phyloP scores from a whole-genome alignment of 2,113 vertebrate species.

The Pelusios castaneus region DNA sequence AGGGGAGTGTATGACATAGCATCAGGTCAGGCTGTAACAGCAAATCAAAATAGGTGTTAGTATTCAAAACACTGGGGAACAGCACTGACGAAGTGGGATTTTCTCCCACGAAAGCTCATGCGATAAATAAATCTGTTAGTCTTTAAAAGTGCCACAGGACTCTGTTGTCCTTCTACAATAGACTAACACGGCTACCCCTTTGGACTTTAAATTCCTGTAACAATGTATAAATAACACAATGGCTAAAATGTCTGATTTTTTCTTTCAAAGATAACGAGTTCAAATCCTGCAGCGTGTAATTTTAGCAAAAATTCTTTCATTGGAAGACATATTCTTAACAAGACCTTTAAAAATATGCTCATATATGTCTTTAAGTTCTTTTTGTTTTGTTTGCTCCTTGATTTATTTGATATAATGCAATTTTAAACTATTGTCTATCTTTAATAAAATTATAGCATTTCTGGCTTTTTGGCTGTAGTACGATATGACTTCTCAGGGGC shows the following conservation, averaged over 20 bases:
- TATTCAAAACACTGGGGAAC: no score
- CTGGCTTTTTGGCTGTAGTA: background rate
- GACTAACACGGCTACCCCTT: no score
- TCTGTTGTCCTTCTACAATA: no score
- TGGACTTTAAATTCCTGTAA: no score
- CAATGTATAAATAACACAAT: background rate
- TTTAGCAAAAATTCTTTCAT: background rate
- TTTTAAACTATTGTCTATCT: background rate
- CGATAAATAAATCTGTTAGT: no score
- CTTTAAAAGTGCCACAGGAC: no score
- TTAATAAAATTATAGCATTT: background rate
- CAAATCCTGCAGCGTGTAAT: background rate
- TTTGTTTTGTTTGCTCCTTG: background rate
- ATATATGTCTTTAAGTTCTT: background rate
- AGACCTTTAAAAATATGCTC: background rate
- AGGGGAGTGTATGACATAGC: no score
- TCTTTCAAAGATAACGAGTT: background rate
- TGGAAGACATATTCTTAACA: background rate
- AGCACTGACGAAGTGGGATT: no score
- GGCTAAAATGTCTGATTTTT: background rate
- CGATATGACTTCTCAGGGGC: background rate
- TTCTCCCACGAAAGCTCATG: no score
- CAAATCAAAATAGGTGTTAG: no score
- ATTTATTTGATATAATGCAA: background rate
- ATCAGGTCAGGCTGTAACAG: no score